Percentiles rank a stretch among this genome's conserved stretches.
Evolutionary conservation across 2,113 vertebrate species (phyloP).

Genomic region (Sprattus sprattus): DNA sequence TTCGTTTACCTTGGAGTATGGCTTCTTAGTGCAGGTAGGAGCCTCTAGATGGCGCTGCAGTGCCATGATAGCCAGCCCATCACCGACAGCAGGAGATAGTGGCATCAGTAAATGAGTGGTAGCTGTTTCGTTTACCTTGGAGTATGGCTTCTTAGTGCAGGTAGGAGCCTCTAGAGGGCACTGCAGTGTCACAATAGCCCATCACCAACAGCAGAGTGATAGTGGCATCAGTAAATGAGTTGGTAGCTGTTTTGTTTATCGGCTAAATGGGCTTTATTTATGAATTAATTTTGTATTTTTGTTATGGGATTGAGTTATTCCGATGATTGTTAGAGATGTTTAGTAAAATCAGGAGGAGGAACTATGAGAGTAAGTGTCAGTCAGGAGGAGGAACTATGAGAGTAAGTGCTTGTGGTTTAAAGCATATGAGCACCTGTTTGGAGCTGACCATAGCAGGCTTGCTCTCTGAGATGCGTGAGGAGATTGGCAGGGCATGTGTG

Average conservation of each 20-base stretch:
- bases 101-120: too few relatives aligned
- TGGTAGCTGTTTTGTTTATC: not conserved
- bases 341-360: too few relatives aligned
- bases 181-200: not conserved
- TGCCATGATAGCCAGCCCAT: not conserved
- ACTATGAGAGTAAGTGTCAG: too few relatives aligned
- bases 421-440: too few relatives aligned
- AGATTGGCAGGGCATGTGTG: constrained; percentile 12
- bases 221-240: too few relatives aligned
- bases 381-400: too few relatives aligned
- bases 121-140: too few relatives aligned
- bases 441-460: not conserved
- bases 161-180: constrained; percentile 63
- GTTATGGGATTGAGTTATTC: too few relatives aligned
- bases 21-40: constrained; percentile 94
- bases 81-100: not conserved
- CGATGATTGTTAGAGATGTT: too few relatives aligned
- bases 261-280: too few relatives aligned
- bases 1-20: constrained; percentile 98
- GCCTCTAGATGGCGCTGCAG: constrained; percentile 33
- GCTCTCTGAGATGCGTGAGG: not conserved
- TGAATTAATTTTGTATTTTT: too few relatives aligned
- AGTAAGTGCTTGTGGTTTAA: too few relatives aligned
- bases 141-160: constrained; percentile 98
- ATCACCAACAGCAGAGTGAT: not conserved